Percentiles rank a stretch among this genome's conserved stretches.
phyloP scores from a whole-genome alignment of 1,140 invertebrate species.

The Sinella curviseta region DNA sequence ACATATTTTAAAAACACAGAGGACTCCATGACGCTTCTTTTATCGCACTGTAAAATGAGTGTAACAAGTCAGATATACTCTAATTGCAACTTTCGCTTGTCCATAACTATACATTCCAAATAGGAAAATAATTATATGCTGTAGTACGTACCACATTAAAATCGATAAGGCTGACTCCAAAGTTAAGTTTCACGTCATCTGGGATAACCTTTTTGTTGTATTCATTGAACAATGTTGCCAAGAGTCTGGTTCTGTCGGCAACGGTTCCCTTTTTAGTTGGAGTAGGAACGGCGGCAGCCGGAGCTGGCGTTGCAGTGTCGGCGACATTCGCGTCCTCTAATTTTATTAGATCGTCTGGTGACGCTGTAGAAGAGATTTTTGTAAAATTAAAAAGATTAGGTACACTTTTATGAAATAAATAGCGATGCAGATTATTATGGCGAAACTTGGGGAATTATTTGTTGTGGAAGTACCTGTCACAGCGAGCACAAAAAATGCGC shows the following conservation, averaged over 20 bases:
- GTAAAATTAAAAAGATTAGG: neutral
- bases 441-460: no score
- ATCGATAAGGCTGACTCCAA: constrained; percentile 23
- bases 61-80: no score
- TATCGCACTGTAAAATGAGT: neutral
- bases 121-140: neutral
- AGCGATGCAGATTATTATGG: no score
- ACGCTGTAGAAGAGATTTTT: neutral
- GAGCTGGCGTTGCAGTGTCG: neutral
- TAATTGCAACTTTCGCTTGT: no score
- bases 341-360: neutral
- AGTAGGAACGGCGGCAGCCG: neutral
- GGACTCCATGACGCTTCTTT: neutral
- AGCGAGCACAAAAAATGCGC: no score
- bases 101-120: neutral
- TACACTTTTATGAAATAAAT: no score
- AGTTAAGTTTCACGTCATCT: constrained; percentile 26
- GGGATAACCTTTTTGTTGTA: constrained; percentile 31
- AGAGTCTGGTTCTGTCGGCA: neutral
- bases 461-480: no score
- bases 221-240: neutral
- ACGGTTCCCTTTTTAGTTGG: neutral
- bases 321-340: neutral
- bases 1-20: constrained; percentile 31
- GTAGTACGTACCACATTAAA: constrained; percentile 33